Evolutionary conservation across 1,140 invertebrate genomes (phyloP), one percentile per base, ranked within the genome.

Genomic region (Chrysopa pallens): DNA sequence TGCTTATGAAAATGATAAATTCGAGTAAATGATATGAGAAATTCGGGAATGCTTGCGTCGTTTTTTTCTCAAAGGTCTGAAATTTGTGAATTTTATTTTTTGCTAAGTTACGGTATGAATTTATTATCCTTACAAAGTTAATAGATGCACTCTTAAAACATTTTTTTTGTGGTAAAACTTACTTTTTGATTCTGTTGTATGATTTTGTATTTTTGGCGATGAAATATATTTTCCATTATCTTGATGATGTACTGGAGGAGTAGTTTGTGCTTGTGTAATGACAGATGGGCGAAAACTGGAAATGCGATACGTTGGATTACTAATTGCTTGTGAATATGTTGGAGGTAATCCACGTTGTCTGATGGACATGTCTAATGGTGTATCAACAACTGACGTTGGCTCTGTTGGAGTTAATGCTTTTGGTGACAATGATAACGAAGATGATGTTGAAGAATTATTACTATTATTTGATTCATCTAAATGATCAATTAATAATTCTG

Each of bases 311-410:
- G 60, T 8, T 48, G 62, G 53, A 61, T 69, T 55, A 60, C 60
- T 45, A 51, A 69, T 52, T 48, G 69, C 52, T 57, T 64, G 55
- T 42, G 62, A 52, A 53, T 72, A 72, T 6, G 69, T 69, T 35
- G 69, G 70, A 8, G 70, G 69, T 23, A 67, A 58, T 1, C 69
- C 67, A 14, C 66, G 56, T 13, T 66, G 55, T 12, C 64, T 52
- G 14, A 69, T 51, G 36, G 64, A 59, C 68, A 71, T 71, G 51
- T 70, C 68, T 9, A 70, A 60, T 1, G 68, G 68, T 1, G 64
- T 61, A 46, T 70, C 66, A 12, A 54, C 2, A 50, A 50, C 0
- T 59, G 57, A 43, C 62, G 61, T 29, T 61, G 56, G 2, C 17
- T 23, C 36, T 48, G 12, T 60, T 54, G 11, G 58, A 4, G n/a